Conservation (phyloP, 2,888 invertebrate species). For the Hemicrepidius hirtus region DNA sequence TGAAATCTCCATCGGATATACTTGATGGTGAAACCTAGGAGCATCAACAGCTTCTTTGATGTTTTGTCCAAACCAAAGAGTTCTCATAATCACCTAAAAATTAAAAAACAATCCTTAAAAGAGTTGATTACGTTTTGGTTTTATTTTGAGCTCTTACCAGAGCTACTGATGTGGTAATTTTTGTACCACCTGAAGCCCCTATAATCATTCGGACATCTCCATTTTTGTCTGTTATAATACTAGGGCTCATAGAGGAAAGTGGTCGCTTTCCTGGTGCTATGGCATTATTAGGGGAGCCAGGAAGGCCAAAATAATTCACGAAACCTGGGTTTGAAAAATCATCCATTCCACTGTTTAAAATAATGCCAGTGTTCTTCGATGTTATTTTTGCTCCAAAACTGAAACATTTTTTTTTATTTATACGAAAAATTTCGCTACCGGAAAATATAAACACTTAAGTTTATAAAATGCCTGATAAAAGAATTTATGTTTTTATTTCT, state of each 20-base stretch:
- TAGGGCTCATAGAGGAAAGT: slow-evolving; percentile 90
- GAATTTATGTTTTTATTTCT: too few species aligned
- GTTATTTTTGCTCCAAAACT: slow-evolving; percentile 90
- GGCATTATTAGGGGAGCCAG: slow-evolving; percentile 87
- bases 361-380: slow-evolving; percentile 87
- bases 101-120: slow-evolving; percentile 23
- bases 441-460: too few species aligned
- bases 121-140: background rate
- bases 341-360: slow-evolving; percentile 97
- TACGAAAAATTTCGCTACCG: too few species aligned
- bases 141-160: slow-evolving; percentile 73
- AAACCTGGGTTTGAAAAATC: slow-evolving; percentile 91
- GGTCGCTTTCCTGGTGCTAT: slow-evolving; percentile 88
- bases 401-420: too few species aligned
- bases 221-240: slow-evolving; percentile 81
- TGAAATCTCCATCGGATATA: slow-evolving; percentile 81
- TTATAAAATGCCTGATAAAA: too few species aligned
- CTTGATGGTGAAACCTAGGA: slow-evolving; percentile 88
- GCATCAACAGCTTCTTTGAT: slow-evolving; percentile 89
- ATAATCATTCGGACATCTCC: slow-evolving; percentile 83
- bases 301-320: slow-evolving; percentile 80
- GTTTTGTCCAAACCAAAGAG: slow-evolving; percentile 84
- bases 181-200: slow-evolving; percentile 90
- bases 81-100: slow-evolving; percentile 80
- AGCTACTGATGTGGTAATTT: slow-evolving; percentile 84